phyloP scores from a whole-genome alignment of 2,888 invertebrate species.

The Lepeophtheirus nordmannii region DNA sequence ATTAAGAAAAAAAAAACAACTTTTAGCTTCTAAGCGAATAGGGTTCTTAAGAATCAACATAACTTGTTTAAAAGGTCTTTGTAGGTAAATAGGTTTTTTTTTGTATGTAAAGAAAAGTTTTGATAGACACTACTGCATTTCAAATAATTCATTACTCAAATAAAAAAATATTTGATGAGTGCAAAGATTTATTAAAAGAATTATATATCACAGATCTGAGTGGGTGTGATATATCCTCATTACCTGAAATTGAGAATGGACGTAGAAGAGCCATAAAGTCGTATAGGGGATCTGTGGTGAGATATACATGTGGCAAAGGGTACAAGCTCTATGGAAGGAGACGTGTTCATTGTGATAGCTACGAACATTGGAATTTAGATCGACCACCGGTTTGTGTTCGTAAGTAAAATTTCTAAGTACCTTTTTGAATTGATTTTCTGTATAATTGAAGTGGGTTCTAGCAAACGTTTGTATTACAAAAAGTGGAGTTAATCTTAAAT shows the following conservation, averaged over 20 bases:
- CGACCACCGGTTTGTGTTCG: slow-evolving; percentile 6
- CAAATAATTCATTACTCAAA: too few species aligned
- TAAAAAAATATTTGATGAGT: too few species aligned
- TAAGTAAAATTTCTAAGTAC: not conserved
- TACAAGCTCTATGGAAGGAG: slow-evolving; percentile 5
- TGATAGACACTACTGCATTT: too few species aligned
- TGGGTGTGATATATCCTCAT: not conserved
- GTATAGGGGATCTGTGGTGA: slow-evolving; percentile 8
- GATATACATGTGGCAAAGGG: not conserved
- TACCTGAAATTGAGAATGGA: slow-evolving; percentile 3
- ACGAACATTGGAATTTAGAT: not conserved
- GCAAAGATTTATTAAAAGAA: too few species aligned
- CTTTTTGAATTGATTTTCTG: not conserved
- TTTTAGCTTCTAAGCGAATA: too few species aligned
- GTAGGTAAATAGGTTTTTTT: too few species aligned
- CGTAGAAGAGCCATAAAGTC: not conserved
- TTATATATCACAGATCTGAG: not conserved
- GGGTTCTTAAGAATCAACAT: too few species aligned
- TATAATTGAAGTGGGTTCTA: not conserved
- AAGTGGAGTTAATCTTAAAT: not conserved
- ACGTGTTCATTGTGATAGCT: not conserved
- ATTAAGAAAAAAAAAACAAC: too few species aligned
- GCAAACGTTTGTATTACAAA: not conserved
- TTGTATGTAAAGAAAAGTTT: too few species aligned
- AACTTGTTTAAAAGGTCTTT: too few species aligned